Conservation (phyloP, 2,888 invertebrate genomes). For the Diplazon laetatorius region DNA sequence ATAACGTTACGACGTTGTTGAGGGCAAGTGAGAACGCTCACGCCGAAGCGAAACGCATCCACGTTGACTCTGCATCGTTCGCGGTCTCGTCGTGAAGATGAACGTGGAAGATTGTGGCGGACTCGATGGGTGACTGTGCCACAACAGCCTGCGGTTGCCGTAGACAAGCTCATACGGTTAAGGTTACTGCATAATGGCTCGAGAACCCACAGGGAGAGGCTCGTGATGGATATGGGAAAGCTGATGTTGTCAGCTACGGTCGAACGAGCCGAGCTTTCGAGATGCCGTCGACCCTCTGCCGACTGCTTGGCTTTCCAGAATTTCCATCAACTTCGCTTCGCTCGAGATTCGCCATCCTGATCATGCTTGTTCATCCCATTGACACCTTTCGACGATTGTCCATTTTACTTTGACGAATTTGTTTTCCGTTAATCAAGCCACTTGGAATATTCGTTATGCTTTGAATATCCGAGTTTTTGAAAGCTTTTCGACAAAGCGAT, state of each 20-base stretch:
- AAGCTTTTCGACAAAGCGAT: no score
- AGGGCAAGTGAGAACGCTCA: no score
- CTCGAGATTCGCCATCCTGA: background rate
- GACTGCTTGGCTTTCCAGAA: background rate
- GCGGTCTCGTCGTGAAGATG: conserved; percentile 3
- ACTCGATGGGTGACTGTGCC: conserved; percentile 18
- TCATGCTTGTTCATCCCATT: background rate
- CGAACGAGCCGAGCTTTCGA: conserved; percentile 10
- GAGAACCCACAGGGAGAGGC: background rate
- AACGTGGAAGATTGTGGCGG: conserved; percentile 21
- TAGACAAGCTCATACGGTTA: conserved; percentile 25
- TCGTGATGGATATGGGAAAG: background rate
- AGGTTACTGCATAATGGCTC: conserved; percentile 20
- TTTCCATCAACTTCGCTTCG: background rate
- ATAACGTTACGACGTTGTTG: conserved; percentile 36
- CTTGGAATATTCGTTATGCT: no score
- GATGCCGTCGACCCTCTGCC: conserved; percentile 1
- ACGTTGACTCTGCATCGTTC: conserved; percentile 14
- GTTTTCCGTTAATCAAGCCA: background rate
- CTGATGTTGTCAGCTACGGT: conserved; percentile 18
- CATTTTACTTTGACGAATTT: background rate
- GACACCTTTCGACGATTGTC: background rate
- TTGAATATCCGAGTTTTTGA: background rate
- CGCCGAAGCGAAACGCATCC: no score
- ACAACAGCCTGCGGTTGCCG: conserved; percentile 35